Evolutionary conservation across 92 coral and sea anemone species (phyloP), one percentile per base, ranked within the genome.

Genomic region (Scolanthus callimorphus): DNA sequence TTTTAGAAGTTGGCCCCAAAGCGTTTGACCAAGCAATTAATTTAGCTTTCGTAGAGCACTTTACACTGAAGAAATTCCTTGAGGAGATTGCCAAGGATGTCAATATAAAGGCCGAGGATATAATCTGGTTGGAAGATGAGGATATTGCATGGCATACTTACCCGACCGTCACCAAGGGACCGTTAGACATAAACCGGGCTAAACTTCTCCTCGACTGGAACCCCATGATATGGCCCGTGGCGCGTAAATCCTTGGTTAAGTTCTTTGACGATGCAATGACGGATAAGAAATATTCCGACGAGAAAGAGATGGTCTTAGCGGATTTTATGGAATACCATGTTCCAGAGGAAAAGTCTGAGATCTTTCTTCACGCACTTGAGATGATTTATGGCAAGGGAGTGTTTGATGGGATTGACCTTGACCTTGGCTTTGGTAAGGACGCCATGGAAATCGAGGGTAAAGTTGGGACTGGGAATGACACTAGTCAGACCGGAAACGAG

Each of bases 161-260:
- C 56, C 99, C 99, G 6, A 86, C 95, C 0, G 96, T 82, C 51
- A 69, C 96, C 3, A 80, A 81, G 62, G 99, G 99, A 11, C 90
- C 99, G 11, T 61, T 94, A 44, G 90, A 94, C 51, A 84, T 76
- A 19, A 70, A 68, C 54, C 82, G 70, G 44, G 99, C 96, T 4
- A 79, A 74, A 49, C 12, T 69, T n/a, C 67, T 94, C 1, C 78
- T 94, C 21, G 85, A 56, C 59, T 94, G 94, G 94, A 73, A 84
- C 25, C 94, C 99, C 21, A 80, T 88, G 80, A 39, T 94, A 3
- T 94, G 99, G 99, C 62, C 65, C 22, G 57, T 39, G 17, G 96
- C 99, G 9, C 65, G 84, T 3, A 60, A 45, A 17, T 58, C 78
- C 8, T 69, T 90, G 25, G 68, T 67, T 46, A 52, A 80, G 34